Conservation (phyloP, 2,113 vertebrate species). For the Gasterosteus nipponicus region DNA sequence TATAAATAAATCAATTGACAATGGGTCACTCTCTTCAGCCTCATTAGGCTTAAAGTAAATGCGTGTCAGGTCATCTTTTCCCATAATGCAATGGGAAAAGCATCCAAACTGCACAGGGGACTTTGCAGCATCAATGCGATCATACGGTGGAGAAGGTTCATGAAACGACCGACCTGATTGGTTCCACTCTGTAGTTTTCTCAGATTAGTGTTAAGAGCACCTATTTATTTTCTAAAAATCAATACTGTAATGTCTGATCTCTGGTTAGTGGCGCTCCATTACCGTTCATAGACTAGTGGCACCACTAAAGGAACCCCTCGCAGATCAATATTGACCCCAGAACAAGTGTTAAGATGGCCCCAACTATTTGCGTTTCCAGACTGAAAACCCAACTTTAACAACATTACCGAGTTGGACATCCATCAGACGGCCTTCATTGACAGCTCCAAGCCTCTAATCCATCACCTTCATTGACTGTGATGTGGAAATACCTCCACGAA, state of each 20-base stretch:
- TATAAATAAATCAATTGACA: neutral
- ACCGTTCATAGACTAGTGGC: neutral
- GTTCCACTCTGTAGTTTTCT: neutral
- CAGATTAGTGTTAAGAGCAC: neutral
- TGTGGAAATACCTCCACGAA: constrained; percentile 47
- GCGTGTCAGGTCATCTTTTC: neutral
- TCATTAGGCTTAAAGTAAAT: neutral
- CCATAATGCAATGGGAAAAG: neutral
- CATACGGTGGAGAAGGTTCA: neutral
- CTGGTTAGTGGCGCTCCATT: constrained; percentile 17
- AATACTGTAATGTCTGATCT: constrained; percentile 18
- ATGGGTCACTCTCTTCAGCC: neutral
- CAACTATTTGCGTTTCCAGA: constrained; percentile 29
- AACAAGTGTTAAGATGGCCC: neutral
- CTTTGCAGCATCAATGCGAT: neutral
- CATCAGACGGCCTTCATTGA: constrained; percentile 45
- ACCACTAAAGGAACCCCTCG: constrained; percentile 8
- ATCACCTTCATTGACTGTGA: constrained; percentile 43
- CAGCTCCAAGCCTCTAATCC: constrained; percentile 33
- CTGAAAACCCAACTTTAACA: constrained; percentile 8
- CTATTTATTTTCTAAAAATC: constrained; percentile 8
- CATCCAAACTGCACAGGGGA: neutral
- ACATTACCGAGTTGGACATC: constrained; percentile 15
- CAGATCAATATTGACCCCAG: constrained; percentile 36
- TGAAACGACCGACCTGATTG: neutral